These are phyloP conservation scores for Pterocles orientalis DNA, from an alignment of 2,113 vertebrate genomes.

Conservation along the genomic window DNA sequence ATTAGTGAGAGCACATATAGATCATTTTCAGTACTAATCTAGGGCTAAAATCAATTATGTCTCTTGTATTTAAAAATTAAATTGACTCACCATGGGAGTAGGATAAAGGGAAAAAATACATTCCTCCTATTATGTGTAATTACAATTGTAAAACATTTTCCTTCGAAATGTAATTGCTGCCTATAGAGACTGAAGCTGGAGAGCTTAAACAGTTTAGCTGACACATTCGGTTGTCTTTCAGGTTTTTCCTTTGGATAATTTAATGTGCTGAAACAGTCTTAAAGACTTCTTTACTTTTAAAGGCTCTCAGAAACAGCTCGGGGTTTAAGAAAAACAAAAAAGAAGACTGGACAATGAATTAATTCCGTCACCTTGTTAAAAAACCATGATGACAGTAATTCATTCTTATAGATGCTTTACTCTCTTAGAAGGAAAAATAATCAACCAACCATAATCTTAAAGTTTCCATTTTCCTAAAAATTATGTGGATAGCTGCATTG, in stretches of 20 bases:
- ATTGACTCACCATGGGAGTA: constrained; percentile 82
- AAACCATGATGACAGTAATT: background rate
- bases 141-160: constrained; percentile 86
- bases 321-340: background rate
- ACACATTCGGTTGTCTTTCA: constrained; percentile 67
- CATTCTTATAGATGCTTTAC: background rate
- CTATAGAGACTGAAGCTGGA: constrained; percentile 75
- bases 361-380: constrained; percentile 7
- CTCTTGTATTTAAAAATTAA: constrained; percentile 87
- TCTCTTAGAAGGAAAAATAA: background rate
- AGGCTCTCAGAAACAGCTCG: constrained; percentile 5
- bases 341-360: background rate
- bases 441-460: background rate
- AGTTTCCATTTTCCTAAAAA: background rate
- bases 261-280: constrained; percentile 38
- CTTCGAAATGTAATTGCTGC: constrained; percentile 81
- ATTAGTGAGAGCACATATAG: constrained; percentile 82
- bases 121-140: constrained; percentile 84
- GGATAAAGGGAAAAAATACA: constrained; percentile 81
- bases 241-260: constrained; percentile 61
- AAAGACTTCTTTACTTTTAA: constrained; percentile 46
- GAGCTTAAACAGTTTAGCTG: constrained; percentile 72
- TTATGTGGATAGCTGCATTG: background rate
- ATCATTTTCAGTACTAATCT: constrained; percentile 83
- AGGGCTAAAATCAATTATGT: constrained; percentile 85